phyloP scores from a whole-genome alignment of 2,888 invertebrate species.

The Myopa testacea region DNA sequence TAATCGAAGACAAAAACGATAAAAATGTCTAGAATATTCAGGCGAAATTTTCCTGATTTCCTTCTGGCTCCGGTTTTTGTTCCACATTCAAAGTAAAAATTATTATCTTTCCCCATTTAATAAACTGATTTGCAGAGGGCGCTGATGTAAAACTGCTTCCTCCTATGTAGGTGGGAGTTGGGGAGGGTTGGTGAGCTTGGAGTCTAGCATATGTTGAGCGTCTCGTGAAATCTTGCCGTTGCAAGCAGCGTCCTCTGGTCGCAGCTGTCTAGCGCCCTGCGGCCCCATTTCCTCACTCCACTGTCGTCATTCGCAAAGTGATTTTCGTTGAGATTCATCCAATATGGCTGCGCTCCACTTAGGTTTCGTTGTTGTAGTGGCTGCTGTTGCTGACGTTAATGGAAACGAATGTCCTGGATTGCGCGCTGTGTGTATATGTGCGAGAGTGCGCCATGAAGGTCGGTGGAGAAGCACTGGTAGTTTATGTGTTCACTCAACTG shows the following conservation, averaged over 20 bases:
- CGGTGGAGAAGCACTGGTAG: neutral
- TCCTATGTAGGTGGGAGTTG: neutral
- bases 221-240: constrained; percentile 1
- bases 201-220: neutral
- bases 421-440: constrained; percentile 14
- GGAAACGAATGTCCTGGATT: constrained; percentile 28
- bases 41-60: constrained; percentile 55
- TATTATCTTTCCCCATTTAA: constrained; percentile 61
- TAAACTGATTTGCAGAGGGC: constrained; percentile 57
- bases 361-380: constrained; percentile 1
- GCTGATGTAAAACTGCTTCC: neutral
- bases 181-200: neutral
- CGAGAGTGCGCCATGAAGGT: constrained; percentile 1
- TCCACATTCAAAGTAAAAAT: constrained; percentile 53
- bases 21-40: constrained; percentile 66
- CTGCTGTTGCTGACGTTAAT: constrained; percentile 32
- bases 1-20: constrained; percentile 66
- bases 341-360: constrained; percentile 44
- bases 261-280: neutral
- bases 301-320: constrained; percentile 36
- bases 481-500: constrained; percentile 36
- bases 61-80: constrained; percentile 15
- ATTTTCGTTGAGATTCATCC: constrained; percentile 40
- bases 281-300: constrained; percentile 11
- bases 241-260: neutral